phyloP scores from a whole-genome alignment of 2,888 invertebrate species.

The Eristalis tenax region DNA sequence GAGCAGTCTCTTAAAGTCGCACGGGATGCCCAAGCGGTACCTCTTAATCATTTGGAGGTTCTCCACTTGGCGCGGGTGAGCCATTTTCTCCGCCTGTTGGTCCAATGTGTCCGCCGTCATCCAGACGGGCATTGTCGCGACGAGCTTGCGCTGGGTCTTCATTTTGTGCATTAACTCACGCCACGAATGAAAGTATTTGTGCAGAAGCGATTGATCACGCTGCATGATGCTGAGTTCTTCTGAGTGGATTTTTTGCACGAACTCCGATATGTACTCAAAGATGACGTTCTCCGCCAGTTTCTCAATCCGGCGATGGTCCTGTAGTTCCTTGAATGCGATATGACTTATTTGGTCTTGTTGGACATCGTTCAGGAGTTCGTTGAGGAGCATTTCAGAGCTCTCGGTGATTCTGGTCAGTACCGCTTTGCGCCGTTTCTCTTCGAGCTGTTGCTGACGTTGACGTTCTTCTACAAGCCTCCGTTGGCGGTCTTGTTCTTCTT shows the following conservation, averaged over 20 bases:
- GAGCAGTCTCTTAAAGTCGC: constrained; percentile 75
- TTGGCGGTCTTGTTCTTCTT: constrained; percentile 51
- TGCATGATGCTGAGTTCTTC: constrained; percentile 78
- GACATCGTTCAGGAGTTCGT: constrained; percentile 64
- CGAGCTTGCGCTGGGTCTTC: constrained; percentile 82
- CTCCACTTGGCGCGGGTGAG: constrained; percentile 80
- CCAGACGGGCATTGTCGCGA: constrained; percentile 84
- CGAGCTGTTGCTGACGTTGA: constrained; percentile 10
- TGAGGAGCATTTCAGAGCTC: constrained; percentile 21
- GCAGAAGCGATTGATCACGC: constrained; percentile 77
- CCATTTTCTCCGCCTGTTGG: constrained; percentile 77
- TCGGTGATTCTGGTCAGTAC: neutral
- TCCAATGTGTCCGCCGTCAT: constrained; percentile 78
- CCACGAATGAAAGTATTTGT: constrained; percentile 82
- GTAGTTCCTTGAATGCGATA: constrained; percentile 74
- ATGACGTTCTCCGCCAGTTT: constrained; percentile 69
- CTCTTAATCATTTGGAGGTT: constrained; percentile 82
- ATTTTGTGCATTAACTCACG: constrained; percentile 78
- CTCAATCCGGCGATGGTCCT: constrained; percentile 73
- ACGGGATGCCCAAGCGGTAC: constrained; percentile 81
- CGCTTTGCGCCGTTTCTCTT: constrained; percentile 18
- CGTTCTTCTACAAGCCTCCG: constrained; percentile 19
- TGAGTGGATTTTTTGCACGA: constrained; percentile 77
- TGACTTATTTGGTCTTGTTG: constrained; percentile 72
- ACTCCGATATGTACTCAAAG: constrained; percentile 74